Percentiles rank a stretch among this genome's conserved stretches.
Conservation (phyloP, 2,113 vertebrate species). For the Sander lucioperca region DNA sequence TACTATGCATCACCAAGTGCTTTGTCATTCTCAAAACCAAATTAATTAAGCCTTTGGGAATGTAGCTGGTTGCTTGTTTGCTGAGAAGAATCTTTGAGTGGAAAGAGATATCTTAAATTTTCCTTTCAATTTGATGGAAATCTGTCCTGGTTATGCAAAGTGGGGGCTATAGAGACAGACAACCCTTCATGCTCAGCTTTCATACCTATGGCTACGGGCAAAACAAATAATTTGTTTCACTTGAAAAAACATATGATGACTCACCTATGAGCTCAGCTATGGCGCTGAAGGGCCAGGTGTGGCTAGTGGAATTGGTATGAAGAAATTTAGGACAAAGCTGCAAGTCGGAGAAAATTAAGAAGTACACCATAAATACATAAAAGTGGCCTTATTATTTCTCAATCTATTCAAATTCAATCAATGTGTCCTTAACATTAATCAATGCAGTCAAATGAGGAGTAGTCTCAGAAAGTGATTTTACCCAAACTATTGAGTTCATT, state of each 20-base stretch:
- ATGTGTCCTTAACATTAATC: background rate
- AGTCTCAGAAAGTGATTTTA: background rate
- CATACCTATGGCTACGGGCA: too few species aligned
- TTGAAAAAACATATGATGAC: slow-evolving; percentile 65
- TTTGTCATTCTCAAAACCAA: background rate
- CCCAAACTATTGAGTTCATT: background rate
- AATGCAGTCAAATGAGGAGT: background rate
- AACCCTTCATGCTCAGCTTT: too few species aligned
- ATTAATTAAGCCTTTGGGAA: background rate
- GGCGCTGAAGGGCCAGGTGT: slow-evolving; percentile 97
- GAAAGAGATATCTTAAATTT: background rate
- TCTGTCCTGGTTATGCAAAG: background rate
- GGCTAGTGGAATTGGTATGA: slow-evolving; percentile 97
- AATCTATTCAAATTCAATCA: background rate
- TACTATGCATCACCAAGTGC: background rate
- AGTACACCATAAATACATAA: background rate
- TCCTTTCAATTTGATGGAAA: background rate
- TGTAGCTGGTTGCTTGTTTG: background rate
- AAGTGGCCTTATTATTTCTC: background rate
- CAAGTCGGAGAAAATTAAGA: slow-evolving; percentile 58
- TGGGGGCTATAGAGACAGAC: too few species aligned
- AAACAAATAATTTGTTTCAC: too few species aligned
- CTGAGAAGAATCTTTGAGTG: background rate
- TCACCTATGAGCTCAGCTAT: slow-evolving; percentile 97
- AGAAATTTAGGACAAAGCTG: slow-evolving; percentile 94